Evolutionary conservation across 2,888 invertebrate species (phyloP), one percentile per base, ranked within the genome.

Genomic region (Cephalotes varians): DNA sequence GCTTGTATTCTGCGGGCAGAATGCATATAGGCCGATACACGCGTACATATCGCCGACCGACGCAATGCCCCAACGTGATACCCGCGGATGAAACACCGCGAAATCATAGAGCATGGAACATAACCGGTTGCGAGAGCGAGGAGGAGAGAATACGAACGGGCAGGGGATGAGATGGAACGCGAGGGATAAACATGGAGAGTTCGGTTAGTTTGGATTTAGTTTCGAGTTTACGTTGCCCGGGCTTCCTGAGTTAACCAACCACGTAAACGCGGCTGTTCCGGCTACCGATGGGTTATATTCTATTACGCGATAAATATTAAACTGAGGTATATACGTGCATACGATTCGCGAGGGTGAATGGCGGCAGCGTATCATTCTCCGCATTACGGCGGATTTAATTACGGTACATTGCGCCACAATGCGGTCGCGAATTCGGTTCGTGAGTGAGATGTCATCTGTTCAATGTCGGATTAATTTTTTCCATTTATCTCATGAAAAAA

Each of bases 231-330:
- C 92, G 93, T 91, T 91, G 88, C 90, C 87, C 83, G 83, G 88
- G 92, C 88, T 93, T 92, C 92, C 92, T 90, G 91, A 91, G 91
- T 92, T 93, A 92, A 92, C 93, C 92, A 91, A 90, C 91, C 92
- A 91, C 92, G 92, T 93, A 92, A 92, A 92, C 88, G 91, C 88
- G 85, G 86, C 85, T 87, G 87, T 91, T 90, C 88, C 90, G 86
- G 86, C 89, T 85, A 86, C 87, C 87, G 84, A 87, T 87, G 86
- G 88, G 88, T 90, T 91, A 91, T 92, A 93, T 93, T 93, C 91
- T 91, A 92, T 93, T 92, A 92, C 86, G 90, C 92, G 91, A 93
- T 93, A 93, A 93, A 93, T 93, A 93, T 93, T 93, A 91, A 91
- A 92, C 83, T 85, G 83, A 81, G 89, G 91, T 83, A 72, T 58